Conservation (phyloP, 2,888 invertebrate genomes). For the Drosophila flavopinicola region DNA sequence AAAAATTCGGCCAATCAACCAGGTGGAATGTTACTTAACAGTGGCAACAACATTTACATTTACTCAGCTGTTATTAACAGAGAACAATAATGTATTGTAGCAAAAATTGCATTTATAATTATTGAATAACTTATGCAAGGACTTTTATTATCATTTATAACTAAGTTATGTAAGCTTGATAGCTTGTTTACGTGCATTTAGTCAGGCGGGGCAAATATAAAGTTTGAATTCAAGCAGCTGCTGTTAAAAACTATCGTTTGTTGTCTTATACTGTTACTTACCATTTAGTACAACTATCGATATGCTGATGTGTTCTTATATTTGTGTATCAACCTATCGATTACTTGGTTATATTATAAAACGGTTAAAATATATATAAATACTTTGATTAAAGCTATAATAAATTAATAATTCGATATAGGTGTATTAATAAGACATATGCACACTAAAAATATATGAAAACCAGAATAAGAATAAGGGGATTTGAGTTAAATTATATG, state of each 20-base stretch:
- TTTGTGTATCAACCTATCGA: neutral
- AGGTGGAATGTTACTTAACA: slow-evolving; percentile 56
- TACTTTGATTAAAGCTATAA: too few species aligned
- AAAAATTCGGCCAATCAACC: slow-evolving; percentile 56
- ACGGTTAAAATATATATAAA: too few species aligned
- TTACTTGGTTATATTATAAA: neutral
- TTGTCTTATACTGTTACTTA: neutral
- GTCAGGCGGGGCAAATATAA: accelerated
- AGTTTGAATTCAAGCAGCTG: neutral
- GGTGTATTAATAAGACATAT: too few species aligned
- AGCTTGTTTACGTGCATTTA: too few species aligned
- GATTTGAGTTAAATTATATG: neutral
- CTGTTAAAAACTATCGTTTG: slow-evolving; percentile 1
- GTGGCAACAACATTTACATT: slow-evolving; percentile 3
- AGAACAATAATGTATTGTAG: neutral
- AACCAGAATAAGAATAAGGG: neutral
- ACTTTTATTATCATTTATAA: neutral
- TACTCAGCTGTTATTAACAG: slow-evolving; percentile 16
- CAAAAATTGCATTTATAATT: neutral
- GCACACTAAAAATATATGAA: neutral
- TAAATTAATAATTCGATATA: too few species aligned
- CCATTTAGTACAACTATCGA: neutral
- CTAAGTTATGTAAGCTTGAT: too few species aligned
- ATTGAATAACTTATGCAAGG: neutral
- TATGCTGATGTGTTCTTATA: neutral